These are phyloP conservation scores for Tigriopus californicus DNA, from an alignment of 2,888 invertebrate genomes.

Conservation along the genomic window DNA sequence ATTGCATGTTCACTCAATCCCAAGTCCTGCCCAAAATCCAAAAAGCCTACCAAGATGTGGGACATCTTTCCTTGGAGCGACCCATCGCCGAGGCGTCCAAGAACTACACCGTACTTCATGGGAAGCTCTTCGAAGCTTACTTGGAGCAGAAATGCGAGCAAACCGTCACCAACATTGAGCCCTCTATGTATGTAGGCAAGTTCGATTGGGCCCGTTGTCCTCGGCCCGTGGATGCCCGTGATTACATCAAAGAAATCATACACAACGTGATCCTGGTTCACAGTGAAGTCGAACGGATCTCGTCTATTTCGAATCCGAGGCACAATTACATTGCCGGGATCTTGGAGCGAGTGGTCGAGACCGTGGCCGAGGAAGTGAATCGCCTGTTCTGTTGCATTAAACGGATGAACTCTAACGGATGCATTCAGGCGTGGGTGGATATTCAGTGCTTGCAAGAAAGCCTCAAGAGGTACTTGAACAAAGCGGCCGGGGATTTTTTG, in stretches of 20 bases:
- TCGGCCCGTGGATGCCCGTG: conserved; percentile 48
- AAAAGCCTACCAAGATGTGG: conserved; percentile 43
- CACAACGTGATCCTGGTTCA: conserved; percentile 33
- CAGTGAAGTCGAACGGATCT: conserved; percentile 28
- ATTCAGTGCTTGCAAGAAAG: conserved; percentile 1
- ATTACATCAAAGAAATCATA: conserved; percentile 50
- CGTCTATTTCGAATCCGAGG: conserved; percentile 32
- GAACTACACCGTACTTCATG: conserved; percentile 25
- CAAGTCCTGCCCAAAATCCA: conserved; percentile 51
- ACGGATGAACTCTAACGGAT: conserved; percentile 5
- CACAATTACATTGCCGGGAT: conserved; percentile 40
- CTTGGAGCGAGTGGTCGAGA: conserved; percentile 57
- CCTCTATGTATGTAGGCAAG: conserved; percentile 78
- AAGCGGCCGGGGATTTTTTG: neutral
- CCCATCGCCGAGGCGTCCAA: conserved; percentile 41
- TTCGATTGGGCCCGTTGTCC: conserved; percentile 65
- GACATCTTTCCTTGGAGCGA: conserved; percentile 52
- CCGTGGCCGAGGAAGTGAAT: conserved; percentile 76
- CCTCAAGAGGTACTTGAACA: conserved; percentile 5
- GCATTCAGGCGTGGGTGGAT: conserved; percentile 14
- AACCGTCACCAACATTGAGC: conserved; percentile 78
- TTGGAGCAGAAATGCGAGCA: conserved; percentile 78
- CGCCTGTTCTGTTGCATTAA: conserved; percentile 59
- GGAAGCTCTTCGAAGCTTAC: conserved; percentile 42
- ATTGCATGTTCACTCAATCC: conserved; percentile 63